phyloP scores from a whole-genome alignment of 2,797 vertebrate species.

The Octomys mimax region DNA sequence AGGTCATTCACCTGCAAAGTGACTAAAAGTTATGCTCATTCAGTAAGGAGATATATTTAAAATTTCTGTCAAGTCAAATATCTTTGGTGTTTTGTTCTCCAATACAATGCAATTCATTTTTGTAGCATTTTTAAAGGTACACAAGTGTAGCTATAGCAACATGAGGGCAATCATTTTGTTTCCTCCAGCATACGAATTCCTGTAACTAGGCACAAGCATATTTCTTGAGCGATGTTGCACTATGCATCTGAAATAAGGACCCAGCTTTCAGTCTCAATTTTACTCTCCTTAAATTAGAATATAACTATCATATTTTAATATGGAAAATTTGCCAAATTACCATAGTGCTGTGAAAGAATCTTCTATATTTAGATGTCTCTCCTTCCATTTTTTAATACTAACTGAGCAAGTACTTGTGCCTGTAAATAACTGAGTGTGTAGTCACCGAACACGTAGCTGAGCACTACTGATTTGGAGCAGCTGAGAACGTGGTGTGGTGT shows the following conservation, averaged over 20 bases:
- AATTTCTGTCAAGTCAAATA: conserved; percentile 74
- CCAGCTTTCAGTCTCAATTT: conserved; percentile 39
- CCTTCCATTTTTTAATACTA: conserved; percentile 24
- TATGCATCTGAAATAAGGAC: conserved; percentile 56
- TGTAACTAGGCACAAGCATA: conserved; percentile 21
- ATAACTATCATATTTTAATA: conserved; percentile 53
- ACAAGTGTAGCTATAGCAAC: conserved; percentile 69
- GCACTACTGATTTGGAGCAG: rapidly evolving
- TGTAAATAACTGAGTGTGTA: neutral
- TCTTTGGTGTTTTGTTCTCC: conserved; percentile 65
- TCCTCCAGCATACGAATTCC: conserved; percentile 32
- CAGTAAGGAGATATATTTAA: conserved; percentile 52
- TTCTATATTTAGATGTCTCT: neutral
- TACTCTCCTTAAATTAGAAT: conserved; percentile 63
- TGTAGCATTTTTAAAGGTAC: conserved; percentile 64
- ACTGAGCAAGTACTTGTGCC: neutral
- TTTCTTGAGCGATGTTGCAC: conserved; percentile 33
- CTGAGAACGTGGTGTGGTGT: neutral
- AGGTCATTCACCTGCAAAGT: conserved; percentile 63
- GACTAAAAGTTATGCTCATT: conserved; percentile 56
- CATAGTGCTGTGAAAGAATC: neutral
- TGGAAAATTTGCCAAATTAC: conserved; percentile 61
- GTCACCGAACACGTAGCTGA: neutral
- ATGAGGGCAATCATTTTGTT: conserved; percentile 26
- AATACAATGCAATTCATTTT: conserved; percentile 69